Evolutionary conservation across 2,113 vertebrate genomes (phyloP), one percentile per base, ranked within the genome.

Genomic region (Neotoma lepida): DNA sequence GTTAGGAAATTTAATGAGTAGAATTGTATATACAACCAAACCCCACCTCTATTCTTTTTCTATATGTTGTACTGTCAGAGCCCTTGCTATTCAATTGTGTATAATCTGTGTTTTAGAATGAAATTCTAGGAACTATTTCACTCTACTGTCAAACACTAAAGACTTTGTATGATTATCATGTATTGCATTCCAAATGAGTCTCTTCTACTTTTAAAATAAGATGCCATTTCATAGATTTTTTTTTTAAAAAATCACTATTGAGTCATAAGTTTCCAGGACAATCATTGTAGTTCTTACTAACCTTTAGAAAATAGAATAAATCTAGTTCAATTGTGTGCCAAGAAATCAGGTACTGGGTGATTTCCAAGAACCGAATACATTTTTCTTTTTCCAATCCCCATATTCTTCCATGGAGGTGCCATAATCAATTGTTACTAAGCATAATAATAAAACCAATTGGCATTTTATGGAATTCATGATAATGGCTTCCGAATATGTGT

Each of bases 191-290:
- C 88, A 94, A 26, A 24, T 73, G 3, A 54, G 1, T 58, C 22
- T 86, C 46, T 93, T 95, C 35, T 91, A 41, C 33, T 91, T 94
- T 91, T 49, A 86, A 81, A 91, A 51, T 5, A n/a, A 30, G 26
- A 93, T 88, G 41, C 4, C 9, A 88, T 93, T 90, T 94, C 66
- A 93, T 64, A 64, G 41, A 70, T 35, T 77, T 68, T 92, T 61
- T 91, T 92, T 12, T n/a, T n/a, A n/a, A 28, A 66, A 66, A 44
- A 26, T n/a, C 86, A 63, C 6, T 51, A 68, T 1, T 46, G 33
- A 13, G 9, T 76, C 10, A 63, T 56, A 84, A 35, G 6, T 89
- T 82, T 90, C n/a, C 63, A 94, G 49, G 33, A 20, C 17, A 89
- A 35, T 87, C 18, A 44, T 88, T 94, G 81, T 73, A 86, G 24